Conservation (phyloP, 2,113 vertebrate genomes). For the Vulpes lagopus region DNA sequence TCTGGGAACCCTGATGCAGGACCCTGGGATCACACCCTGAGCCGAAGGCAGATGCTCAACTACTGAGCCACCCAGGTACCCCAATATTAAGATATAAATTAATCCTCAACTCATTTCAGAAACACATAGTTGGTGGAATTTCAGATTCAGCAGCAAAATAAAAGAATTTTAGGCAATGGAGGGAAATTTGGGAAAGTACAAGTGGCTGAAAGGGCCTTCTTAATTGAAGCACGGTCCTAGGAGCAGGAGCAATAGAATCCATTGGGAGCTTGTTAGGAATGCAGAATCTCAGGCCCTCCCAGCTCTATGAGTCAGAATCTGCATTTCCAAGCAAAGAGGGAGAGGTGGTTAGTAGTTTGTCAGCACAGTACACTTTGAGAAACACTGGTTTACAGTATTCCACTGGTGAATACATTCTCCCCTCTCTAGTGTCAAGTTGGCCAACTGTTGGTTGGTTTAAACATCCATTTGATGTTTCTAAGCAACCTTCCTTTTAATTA, state of each 20-base stretch:
- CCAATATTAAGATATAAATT: not conserved
- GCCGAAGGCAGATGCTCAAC: no score
- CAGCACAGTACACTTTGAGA: not conserved
- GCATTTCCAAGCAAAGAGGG: not conserved
- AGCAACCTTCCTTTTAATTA: not conserved
- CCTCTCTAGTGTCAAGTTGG: not conserved
- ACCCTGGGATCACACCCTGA: no score
- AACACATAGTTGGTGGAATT: not conserved
- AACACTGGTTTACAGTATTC: not conserved
- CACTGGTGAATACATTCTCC: not conserved
- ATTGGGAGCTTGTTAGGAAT: not conserved
- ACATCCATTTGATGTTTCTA: slow-evolving; percentile 2
- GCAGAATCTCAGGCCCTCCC: not conserved
- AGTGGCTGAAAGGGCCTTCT: not conserved
- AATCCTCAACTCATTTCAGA: not conserved
- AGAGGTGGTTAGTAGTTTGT: not conserved
- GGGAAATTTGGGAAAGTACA: not conserved
- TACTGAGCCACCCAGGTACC: no score
- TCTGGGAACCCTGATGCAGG: no score
- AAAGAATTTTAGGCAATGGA: not conserved
- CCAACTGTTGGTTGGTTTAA: not conserved
- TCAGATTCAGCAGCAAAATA: not conserved
- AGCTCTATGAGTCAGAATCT: not conserved
- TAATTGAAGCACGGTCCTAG: not conserved
- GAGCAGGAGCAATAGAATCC: not conserved